These are phyloP conservation scores for Rafetus swinhoei DNA, from an alignment of 2,113 vertebrate genomes.

Conservation along the genomic window DNA sequence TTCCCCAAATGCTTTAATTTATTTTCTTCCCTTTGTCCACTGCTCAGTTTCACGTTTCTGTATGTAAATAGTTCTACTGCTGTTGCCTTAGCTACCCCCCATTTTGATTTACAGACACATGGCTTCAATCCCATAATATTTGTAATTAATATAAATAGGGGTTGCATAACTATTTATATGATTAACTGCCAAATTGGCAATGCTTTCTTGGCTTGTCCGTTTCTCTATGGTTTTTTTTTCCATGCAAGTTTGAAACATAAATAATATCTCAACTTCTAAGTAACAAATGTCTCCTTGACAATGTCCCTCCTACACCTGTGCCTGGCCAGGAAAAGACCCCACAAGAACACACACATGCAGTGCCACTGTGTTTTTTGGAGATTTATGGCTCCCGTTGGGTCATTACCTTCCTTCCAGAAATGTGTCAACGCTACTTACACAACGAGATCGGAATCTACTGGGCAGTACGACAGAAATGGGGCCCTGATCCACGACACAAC, in stretches of 20 bases:
- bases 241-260: neutral
- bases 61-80: neutral
- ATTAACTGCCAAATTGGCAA: conserved; percentile 34
- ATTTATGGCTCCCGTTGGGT: rapidly evolving
- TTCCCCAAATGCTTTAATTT: neutral
- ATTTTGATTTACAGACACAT: conserved; percentile 39
- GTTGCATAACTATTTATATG: neutral
- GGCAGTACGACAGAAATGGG: rapidly evolving
- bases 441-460: rapidly evolving
- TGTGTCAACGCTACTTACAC: neutral
- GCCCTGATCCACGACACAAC: rapidly evolving
- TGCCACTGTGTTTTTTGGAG: rapidly evolving
- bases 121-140: conserved; percentile 32
- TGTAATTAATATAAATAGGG: conserved; percentile 22
- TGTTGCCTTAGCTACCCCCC: conserved; percentile 7
- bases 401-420: rapidly evolving
- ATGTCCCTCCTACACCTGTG: neutral
- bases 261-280: conserved; percentile 25
- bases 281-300: conserved; percentile 28
- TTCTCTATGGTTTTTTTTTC: neutral
- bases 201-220: neutral
- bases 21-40: neutral
- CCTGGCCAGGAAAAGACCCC: neutral
- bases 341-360: rapidly evolving
- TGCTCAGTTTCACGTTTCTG: neutral